Evolutionary conservation across 2,113 vertebrate species (phyloP).

Genomic region (Grantiella picta): DNA sequence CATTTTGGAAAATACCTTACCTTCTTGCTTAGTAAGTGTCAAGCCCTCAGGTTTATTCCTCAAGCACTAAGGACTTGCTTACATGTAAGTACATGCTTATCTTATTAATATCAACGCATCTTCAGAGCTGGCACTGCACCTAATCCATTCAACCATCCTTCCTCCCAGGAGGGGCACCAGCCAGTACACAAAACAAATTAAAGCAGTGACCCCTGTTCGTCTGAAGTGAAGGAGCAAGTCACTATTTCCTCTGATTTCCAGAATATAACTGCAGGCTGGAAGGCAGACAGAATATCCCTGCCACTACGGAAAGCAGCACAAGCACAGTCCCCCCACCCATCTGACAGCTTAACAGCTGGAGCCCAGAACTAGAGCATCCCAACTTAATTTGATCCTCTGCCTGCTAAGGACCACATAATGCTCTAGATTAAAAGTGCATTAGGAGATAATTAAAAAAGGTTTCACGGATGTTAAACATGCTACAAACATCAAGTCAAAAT

Average conservation of each 20-base stretch:
- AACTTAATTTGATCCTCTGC: background rate
- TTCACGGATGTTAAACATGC: background rate
- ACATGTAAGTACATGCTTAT: background rate
- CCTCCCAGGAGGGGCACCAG: background rate
- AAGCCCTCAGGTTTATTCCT: background rate
- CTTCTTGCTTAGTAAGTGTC: background rate
- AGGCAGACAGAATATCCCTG: background rate
- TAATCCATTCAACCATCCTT: background rate
- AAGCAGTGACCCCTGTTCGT: background rate
- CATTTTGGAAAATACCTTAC: background rate
- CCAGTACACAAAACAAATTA: background rate
- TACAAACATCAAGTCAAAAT: background rate
- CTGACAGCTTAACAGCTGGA: background rate
- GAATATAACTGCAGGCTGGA: background rate
- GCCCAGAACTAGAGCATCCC: background rate
- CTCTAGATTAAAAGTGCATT: background rate
- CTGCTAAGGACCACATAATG: background rate
- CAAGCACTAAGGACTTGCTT: background rate
- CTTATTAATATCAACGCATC: background rate
- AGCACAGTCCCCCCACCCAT: rapidly evolving
- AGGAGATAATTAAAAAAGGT: background rate
- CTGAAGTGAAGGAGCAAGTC: background rate
- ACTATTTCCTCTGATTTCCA: background rate
- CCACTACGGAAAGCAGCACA: background rate
- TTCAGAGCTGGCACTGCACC: background rate